Evolutionary conservation across 2,888 invertebrate genomes (phyloP), one percentile per base, ranked within the genome.

Genomic region (Galerucella calmariensis): DNA sequence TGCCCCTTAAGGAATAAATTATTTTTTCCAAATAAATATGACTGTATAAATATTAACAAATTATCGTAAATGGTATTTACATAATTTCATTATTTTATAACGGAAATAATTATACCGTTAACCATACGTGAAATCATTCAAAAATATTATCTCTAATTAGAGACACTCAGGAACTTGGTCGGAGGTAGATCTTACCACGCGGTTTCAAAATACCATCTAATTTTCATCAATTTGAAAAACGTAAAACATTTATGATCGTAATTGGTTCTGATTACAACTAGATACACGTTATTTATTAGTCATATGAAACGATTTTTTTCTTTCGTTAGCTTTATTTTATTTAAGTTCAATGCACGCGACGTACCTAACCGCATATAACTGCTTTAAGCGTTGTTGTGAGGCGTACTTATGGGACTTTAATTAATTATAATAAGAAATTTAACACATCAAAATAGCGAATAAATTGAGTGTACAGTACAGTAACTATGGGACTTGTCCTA

Each of bases 161-260:
- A 41, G 35, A 62, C 12, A 48, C 14, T 14, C 35, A n/a, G 62
- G 35, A 62, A 16, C 62, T 62, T 68, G 24, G 68, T 59, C 24
- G 69, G 69, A 61, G 69, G 61, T 69, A 44, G 27, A 24, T 16
- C 24, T 58, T 24, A 44, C 58, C 41, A 27, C 61, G 59, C 41
- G 61, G 48, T 69, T 69, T 24, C 59, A 65, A 71, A 71, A 71
- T 71, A 71, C 51, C 44, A 16, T 62, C 62, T 71, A 71, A 71
- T 65, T 71, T 71, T 71, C 46, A 58, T 71, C 65, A 71, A 71
- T 71, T 71, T 71, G 58, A 58, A 71, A 71, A 71, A 65, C 71
- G 58, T 65, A 41, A 71, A 71, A 65, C 56, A 71, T 71, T 71
- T 71, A 71, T 58, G 71, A 48, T 56, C 35, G 66, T 71, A 71